Conservation (phyloP, 2,888 invertebrate species). For the Anoplius nigerrimus region DNA sequence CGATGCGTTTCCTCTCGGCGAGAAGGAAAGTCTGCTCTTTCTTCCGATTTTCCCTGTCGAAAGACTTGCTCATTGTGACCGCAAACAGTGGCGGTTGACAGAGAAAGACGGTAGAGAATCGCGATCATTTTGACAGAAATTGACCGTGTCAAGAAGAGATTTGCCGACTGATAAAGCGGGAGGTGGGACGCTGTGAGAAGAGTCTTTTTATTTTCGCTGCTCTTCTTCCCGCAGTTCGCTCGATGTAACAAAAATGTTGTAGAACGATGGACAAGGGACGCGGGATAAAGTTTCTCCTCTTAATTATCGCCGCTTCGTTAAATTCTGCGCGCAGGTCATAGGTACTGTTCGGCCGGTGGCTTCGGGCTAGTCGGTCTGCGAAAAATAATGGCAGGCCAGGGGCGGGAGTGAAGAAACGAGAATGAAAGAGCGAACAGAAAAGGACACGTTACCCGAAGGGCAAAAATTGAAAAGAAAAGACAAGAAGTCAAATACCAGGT, state of each 20-base stretch:
- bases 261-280: conserved; percentile 32
- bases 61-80: too few relatives aligned
- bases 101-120: too few relatives aligned
- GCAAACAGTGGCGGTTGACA: too few relatives aligned
- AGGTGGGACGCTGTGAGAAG: background rate
- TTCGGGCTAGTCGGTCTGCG: conserved; percentile 13
- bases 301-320: conserved; percentile 63
- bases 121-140: too few relatives aligned
- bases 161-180: background rate
- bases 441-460: too few relatives aligned
- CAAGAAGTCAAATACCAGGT: conserved; percentile 15
- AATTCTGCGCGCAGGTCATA: conserved; percentile 51
- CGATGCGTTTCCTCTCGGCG: too few relatives aligned
- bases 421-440: conserved; percentile 10
- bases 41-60: background rate
- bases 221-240: too few relatives aligned
- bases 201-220: conserved; percentile 4
- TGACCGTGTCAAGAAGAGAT: too few relatives aligned
- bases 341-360: conserved; percentile 21
- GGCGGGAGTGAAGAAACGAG: background rate
- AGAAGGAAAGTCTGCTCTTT: background rate
- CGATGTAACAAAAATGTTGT: conserved; percentile 47
- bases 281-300: conserved; percentile 56
- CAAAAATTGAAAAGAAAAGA: conserved; percentile 27
- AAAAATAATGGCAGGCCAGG: conserved; percentile 18